These are phyloP conservation scores for Cynodonichthys magdalenae DNA, from an alignment of 2,797 vertebrate genomes.

Conservation along the genomic window DNA sequence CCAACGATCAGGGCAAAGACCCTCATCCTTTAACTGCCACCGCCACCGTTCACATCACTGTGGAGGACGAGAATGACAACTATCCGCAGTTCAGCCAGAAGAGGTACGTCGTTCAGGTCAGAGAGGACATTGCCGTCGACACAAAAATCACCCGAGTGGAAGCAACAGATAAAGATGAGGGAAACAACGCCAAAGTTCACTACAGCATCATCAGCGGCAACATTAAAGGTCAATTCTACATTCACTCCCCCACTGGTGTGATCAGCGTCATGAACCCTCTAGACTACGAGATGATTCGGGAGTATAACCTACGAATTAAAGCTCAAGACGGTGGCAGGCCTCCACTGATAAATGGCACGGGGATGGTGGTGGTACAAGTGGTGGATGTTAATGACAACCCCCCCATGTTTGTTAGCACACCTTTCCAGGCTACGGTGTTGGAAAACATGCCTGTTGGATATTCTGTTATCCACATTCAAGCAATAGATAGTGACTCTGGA, in stretches of 20 bases:
- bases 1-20: conserved; percentile 95
- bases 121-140: conserved; percentile 89
- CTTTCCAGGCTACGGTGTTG: conserved; percentile 93
- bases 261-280: conserved; percentile 94
- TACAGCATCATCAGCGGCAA: conserved; percentile 98
- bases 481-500: conserved; percentile 92
- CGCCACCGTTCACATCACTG: conserved; percentile 88
- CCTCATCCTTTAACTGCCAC: conserved; percentile 90
- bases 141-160: conserved; percentile 90
- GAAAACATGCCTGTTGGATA: conserved; percentile 92
- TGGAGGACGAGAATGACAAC: conserved; percentile 98
- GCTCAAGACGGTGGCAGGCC: conserved; percentile 96
- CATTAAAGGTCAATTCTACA: conserved; percentile 94
- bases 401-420: conserved; percentile 97
- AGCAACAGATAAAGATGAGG: conserved; percentile 90
- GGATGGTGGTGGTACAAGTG: conserved; percentile 93
- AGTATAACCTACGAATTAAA: conserved; percentile 93
- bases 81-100: conserved; percentile 96
- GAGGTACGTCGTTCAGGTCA: conserved; percentile 90
- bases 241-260: conserved; percentile 90
- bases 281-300: conserved; percentile 92
- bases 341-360: conserved; percentile 92
- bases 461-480: conserved; percentile 95
- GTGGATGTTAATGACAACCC: conserved; percentile 95
- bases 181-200: conserved; percentile 92